phyloP scores from a whole-genome alignment of 2,797 vertebrate species.

The Onychomys torridus region DNA sequence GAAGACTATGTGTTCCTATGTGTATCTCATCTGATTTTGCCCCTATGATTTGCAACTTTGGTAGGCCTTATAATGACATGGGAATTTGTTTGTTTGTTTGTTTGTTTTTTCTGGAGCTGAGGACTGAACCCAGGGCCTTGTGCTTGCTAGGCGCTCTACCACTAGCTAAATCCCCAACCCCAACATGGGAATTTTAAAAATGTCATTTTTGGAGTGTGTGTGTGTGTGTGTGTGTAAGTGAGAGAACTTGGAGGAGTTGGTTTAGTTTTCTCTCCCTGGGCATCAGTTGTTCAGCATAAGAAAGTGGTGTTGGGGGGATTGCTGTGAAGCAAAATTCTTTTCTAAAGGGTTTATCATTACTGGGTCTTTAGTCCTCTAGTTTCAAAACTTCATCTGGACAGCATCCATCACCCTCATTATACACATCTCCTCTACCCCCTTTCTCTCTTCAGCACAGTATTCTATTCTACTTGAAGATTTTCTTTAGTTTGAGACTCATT shows the following conservation, averaged over 20 bases:
- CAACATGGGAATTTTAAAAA: too few species aligned
- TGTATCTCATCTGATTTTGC: background rate
- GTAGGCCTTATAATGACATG: background rate
- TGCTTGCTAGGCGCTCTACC: too few species aligned
- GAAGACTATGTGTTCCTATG: background rate
- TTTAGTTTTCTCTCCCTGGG: background rate
- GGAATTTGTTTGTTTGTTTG: background rate
- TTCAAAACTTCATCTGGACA: background rate
- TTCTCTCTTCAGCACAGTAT: background rate
- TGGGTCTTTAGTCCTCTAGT: background rate
- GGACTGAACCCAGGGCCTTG: too few species aligned
- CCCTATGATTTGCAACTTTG: background rate
- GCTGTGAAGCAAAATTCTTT: conserved; percentile 6
- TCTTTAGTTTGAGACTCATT: conserved; percentile 48
- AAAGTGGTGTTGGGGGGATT: background rate
- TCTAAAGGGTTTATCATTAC: conserved; percentile 8
- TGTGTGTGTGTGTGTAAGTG: background rate
- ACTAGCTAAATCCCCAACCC: too few species aligned
- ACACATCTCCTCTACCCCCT: background rate
- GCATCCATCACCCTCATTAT: background rate
- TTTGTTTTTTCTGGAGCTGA: too few species aligned
- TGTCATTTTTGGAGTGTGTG: too few species aligned
- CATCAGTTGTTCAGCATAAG: conserved; percentile 18
- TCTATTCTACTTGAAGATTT: conserved; percentile 12
- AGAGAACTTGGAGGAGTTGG: background rate